Conservation (phyloP, 2,113 vertebrate species). For the Odocoileus hemionus region DNA sequence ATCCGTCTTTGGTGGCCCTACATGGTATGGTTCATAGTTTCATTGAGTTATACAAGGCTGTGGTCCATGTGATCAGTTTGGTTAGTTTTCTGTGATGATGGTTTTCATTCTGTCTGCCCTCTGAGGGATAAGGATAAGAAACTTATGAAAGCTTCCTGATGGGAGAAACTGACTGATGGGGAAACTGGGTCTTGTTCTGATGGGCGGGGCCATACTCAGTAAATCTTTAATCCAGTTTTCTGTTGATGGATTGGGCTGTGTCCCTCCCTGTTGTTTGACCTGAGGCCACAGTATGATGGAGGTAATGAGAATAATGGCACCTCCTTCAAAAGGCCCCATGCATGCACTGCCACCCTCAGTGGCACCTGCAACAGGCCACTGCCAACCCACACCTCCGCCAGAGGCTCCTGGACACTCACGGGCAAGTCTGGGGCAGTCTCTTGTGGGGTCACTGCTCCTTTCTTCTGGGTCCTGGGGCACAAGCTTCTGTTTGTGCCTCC, state of each 20-base stretch:
- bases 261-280: background rate
- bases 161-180: background rate
- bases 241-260: background rate
- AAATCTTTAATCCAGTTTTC: background rate
- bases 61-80: background rate
- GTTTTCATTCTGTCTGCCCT: background rate
- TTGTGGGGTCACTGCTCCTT: background rate
- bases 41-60: background rate
- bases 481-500: background rate
- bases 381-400: rapidly evolving
- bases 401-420: background rate
- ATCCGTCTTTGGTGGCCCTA: background rate
- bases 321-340: background rate
- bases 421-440: background rate
- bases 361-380: background rate
- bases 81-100: background rate
- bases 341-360: background rate
- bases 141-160: background rate
- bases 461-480: background rate
- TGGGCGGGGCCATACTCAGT: background rate
- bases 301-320: background rate
- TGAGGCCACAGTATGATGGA: background rate
- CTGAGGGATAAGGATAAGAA: background rate
- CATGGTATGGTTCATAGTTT: background rate
- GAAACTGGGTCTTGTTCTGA: background rate